Evolutionary conservation across 2,888 invertebrate genomes (phyloP), one percentile per base, ranked within the genome.

Genomic region (Epiblema foenella): DNA sequence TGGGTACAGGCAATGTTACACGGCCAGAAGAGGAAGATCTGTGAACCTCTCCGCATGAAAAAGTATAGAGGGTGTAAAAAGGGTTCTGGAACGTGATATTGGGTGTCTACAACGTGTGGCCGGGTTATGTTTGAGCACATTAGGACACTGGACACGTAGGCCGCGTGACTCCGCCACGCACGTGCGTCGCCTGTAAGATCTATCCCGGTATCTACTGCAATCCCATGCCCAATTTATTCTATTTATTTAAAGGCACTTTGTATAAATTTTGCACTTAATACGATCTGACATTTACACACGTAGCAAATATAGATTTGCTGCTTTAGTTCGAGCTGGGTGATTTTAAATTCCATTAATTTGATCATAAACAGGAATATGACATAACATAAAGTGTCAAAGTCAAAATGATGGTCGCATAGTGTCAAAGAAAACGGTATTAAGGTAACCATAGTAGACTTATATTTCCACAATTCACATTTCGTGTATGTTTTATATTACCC

Each of bases 161-260:
- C 77, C 77, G 83, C 88, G 88, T 89, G 89, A 87, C 88, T 86
- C 83, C 84, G 75, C 81, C 76, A 81, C 85, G 83, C 85, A 85
- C 87, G 88, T 88, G 88, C 80, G 81, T 82, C 59, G 88, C 80
- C 76, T 88, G 75, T 81, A 74, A 78, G 81, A 86, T 84, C 77
- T 73, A 75, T 77, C 76, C 79, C 79, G 77, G 81, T 82, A 85
- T 84, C 83, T 82, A 81, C 83, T 83, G 80, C 82, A 83, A 85
- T 84, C 80, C 83, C 82, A 82, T 83, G 81, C 81, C 81, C 85
- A 86, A 88, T 88, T 85, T 87, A 87, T 86, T 82, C 82, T 83
- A 82, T 83, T 87, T 87, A 88, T 85, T 84, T 81, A 77, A 75
- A 78, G 80, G 78, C 79, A 82, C 83, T 82, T 80, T 78, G 77